Evolutionary conservation across 2,113 vertebrate genomes (phyloP).

Genomic region (Nicator chloris): DNA sequence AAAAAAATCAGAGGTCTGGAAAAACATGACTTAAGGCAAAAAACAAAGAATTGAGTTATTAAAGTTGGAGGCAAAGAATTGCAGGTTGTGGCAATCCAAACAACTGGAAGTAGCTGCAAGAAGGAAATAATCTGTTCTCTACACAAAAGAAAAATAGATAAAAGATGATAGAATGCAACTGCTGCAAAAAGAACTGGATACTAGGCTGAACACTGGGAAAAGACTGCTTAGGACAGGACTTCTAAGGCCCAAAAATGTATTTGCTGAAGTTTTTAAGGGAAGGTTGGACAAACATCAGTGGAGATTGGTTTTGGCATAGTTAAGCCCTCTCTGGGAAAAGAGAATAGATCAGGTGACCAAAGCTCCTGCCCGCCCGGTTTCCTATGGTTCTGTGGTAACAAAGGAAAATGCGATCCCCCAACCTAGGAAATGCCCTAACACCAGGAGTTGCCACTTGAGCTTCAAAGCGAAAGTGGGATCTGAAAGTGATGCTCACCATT

Average conservation of each 20-base stretch:
- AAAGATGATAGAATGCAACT: background rate
- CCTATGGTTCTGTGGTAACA: background rate
- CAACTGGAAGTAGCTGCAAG: background rate
- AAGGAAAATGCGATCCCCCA: background rate
- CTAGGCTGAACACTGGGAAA: background rate
- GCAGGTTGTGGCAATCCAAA: background rate
- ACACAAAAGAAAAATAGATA: background rate
- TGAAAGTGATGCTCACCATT: slow-evolving; percentile 5
- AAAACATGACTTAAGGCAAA: background rate
- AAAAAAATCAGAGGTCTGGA: background rate
- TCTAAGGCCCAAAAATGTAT: background rate
- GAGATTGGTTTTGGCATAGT: background rate
- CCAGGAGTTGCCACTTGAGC: background rate
- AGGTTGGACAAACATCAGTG: background rate
- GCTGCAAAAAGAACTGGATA: background rate
- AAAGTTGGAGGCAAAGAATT: background rate
- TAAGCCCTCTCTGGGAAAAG: background rate
- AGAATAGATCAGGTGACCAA: background rate
- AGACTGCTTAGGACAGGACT: background rate
- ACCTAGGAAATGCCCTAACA: background rate
- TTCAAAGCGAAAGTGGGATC: background rate
- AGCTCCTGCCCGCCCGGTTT: background rate
- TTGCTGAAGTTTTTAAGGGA: background rate
- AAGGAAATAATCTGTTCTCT: background rate
- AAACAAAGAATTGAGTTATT: background rate